A percentile compares a stretch with the other conserved stretches of the same genome.
These are phyloP conservation scores for Nemoura dubitans DNA, from an alignment of 2,888 invertebrate genomes.

Conservation along the genomic window DNA sequence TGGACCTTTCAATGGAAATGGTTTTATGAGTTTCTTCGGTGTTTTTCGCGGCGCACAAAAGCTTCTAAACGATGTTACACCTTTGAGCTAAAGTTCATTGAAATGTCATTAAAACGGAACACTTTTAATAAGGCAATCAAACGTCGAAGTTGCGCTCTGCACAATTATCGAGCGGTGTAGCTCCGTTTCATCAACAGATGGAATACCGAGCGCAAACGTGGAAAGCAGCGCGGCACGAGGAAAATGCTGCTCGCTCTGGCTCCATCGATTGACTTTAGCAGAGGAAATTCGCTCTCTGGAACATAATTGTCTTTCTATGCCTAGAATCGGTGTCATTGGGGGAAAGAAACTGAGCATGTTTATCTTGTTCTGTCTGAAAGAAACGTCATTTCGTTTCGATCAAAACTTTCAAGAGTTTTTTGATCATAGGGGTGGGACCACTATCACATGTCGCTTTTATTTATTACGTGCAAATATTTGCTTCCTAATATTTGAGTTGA, in stretches of 20 bases:
- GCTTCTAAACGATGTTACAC: constrained; percentile 7
- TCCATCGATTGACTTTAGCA: too few relatives aligned
- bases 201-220: neutral
- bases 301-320: too few relatives aligned
- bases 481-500: neutral
- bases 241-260: too few relatives aligned
- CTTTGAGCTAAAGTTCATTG: constrained; percentile 2
- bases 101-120: neutral
- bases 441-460: neutral
- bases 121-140: neutral
- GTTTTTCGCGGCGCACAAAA: neutral
- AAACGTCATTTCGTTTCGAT: too few relatives aligned
- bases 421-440: neutral
- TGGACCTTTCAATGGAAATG: constrained; percentile 7
- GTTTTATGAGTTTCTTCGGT: neutral
- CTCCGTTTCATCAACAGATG: neutral
- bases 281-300: too few relatives aligned
- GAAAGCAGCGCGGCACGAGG: too few relatives aligned
- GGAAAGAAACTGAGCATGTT: too few relatives aligned
- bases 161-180: neutral
- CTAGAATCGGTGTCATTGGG: too few relatives aligned
- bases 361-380: too few relatives aligned
- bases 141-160: neutral
- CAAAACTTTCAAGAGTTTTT: too few relatives aligned
- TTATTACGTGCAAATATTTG: neutral